Percentiles rank a stretch among this genome's conserved stretches.
These are phyloP conservation scores for Sturmia bella DNA, from an alignment of 2,888 invertebrate genomes.

Conservation along the genomic window DNA sequence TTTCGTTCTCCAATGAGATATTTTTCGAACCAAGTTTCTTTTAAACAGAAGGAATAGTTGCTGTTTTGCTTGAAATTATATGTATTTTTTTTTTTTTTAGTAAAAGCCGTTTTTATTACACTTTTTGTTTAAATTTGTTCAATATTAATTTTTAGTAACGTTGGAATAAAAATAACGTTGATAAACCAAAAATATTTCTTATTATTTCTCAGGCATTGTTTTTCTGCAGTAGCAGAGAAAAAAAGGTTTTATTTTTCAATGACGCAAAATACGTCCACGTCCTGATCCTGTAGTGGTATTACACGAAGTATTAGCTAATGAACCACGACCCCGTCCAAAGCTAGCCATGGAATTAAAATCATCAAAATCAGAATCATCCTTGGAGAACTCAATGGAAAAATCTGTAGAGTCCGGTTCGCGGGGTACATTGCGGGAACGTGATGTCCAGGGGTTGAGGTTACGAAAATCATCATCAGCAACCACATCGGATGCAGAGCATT, in stretches of 20 bases:
- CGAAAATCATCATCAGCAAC: constrained; percentile 54
- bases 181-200: too few species aligned
- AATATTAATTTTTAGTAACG: too few species aligned
- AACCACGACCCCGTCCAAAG: constrained; percentile 72
- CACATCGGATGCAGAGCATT: constrained; percentile 21
- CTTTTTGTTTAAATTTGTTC: too few species aligned
- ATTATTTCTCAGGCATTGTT: too few species aligned
- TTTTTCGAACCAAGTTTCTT: too few species aligned
- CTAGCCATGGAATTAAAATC: constrained; percentile 69
- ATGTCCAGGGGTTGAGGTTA: constrained; percentile 72
- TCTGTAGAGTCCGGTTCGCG: constrained; percentile 71
- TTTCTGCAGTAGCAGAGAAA: background rate
- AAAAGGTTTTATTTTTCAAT: constrained; percentile 5
- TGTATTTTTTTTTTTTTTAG: too few species aligned
- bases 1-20: too few species aligned
- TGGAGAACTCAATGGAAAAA: constrained; percentile 70
- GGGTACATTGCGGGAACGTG: constrained; percentile 72
- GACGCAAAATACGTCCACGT: constrained; percentile 63
- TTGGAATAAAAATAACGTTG: too few species aligned
- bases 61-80: too few species aligned
- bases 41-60: too few species aligned
- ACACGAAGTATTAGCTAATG: constrained; percentile 8
- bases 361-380: constrained; percentile 66
- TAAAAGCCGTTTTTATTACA: too few species aligned
- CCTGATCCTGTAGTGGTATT: constrained; percentile 54